phyloP scores from a whole-genome alignment of 2,797 vertebrate genomes.

The Tangara arthus region DNA sequence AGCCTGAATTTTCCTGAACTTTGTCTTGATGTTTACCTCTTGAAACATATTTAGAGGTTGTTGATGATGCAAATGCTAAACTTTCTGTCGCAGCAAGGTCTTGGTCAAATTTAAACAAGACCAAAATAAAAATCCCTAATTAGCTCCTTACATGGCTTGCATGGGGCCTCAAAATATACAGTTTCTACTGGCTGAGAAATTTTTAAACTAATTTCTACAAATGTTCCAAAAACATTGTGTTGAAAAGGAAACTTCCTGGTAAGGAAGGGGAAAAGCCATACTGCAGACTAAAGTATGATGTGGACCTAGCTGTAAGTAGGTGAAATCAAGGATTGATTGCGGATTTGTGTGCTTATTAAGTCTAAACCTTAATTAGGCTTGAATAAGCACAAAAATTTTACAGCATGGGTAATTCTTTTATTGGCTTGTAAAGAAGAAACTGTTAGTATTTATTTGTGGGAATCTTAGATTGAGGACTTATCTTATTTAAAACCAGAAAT shows the following conservation, averaged over 20 bases:
- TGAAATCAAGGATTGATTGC: background rate
- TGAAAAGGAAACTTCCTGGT: background rate
- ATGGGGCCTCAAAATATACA: background rate
- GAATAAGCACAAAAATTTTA: background rate
- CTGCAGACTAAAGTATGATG: background rate
- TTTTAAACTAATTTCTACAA: background rate
- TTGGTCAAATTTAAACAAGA: background rate
- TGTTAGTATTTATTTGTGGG: background rate
- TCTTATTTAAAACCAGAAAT: fast-evolving
- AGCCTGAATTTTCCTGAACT: background rate
- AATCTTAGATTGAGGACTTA: background rate
- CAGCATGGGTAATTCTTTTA: background rate
- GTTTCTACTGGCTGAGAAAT: background rate
- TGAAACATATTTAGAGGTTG: background rate
- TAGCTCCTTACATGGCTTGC: background rate
- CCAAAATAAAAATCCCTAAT: background rate
- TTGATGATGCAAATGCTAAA: background rate
- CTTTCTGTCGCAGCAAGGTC: background rate
- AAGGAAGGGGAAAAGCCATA: background rate
- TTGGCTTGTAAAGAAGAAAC: background rate
- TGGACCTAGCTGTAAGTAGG: background rate
- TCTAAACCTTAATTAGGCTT: background rate
- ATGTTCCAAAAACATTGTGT: background rate
- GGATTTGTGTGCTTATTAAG: background rate
- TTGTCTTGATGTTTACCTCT: background rate